These are phyloP conservation scores for Neostethus bicornis DNA, from an alignment of 2,797 vertebrate species.

Conservation along the genomic window DNA sequence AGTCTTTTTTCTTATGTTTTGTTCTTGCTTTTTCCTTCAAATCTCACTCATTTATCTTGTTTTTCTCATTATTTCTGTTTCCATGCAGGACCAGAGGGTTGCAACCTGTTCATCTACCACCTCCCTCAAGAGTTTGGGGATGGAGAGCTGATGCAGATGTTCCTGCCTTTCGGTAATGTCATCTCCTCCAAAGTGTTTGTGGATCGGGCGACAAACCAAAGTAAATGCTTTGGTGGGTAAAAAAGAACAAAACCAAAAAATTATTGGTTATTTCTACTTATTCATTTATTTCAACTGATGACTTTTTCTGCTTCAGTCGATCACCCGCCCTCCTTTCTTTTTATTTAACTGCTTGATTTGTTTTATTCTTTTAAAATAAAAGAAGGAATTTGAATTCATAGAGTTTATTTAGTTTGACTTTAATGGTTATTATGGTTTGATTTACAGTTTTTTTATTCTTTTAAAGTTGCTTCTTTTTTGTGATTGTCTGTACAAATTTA, in stretches of 20 bases:
- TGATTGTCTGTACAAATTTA: background rate
- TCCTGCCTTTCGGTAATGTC: constrained; percentile 99
- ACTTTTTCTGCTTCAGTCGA: constrained; percentile 78
- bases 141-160: constrained; percentile 99
- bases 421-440: constrained; percentile 26
- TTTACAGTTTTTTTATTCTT: constrained; percentile 30
- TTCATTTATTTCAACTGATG: constrained; percentile 69
- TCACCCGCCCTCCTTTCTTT: constrained; percentile 28
- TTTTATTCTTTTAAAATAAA: constrained; percentile 18
- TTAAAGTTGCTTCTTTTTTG: constrained; percentile 16
- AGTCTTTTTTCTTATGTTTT: constrained; percentile 20
- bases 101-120: constrained; percentile 99
- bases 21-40: constrained; percentile 29
- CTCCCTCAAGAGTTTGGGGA: constrained; percentile 99
- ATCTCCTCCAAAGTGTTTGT: constrained; percentile 99
- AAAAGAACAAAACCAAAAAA: constrained; percentile 83
- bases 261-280: constrained; percentile 77
- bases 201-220: constrained; percentile 99
- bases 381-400: constrained; percentile 33
- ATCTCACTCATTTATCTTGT: constrained; percentile 20
- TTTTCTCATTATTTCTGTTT: constrained; percentile 38
- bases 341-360: constrained; percentile 47
- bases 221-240: constrained; percentile 99
- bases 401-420: constrained; percentile 42
- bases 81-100: constrained; percentile 93